A percentile compares a stretch with the other conserved stretches of the same genome.
phyloP scores from a whole-genome alignment of 2,113 vertebrate species.

The Hyla sarda region DNA sequence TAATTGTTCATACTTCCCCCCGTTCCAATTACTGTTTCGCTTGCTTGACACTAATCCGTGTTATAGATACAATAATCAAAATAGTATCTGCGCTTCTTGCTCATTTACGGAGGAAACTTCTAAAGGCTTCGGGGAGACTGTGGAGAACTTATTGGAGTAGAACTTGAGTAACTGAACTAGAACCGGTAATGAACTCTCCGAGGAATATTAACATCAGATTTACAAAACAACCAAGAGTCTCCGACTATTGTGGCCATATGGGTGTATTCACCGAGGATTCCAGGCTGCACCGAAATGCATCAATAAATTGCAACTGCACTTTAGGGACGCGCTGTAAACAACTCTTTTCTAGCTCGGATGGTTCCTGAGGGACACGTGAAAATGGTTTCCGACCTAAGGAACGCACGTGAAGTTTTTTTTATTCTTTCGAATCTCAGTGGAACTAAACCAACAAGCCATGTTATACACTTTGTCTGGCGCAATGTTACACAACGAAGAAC shows the following conservation, averaged over 20 bases:
- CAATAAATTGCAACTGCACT: conserved; percentile 50
- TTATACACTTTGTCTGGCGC: neutral
- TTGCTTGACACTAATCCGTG: conserved; percentile 26
- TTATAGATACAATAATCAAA: conserved; percentile 51
- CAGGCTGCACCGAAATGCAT: neutral
- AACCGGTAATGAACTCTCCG: conserved; percentile 52
- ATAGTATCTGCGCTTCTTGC: conserved; percentile 39
- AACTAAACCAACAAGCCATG: conserved; percentile 36
- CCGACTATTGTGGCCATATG: conserved; percentile 46
- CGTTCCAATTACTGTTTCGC: conserved; percentile 35
- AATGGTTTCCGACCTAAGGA: conserved; percentile 23
- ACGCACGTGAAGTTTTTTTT: conserved; percentile 9
- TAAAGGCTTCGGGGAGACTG: conserved; percentile 27
- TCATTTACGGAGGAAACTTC: conserved; percentile 26
- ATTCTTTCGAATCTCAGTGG: neutral
- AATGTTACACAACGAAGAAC: neutral
- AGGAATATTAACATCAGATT: conserved; percentile 51
- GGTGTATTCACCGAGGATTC: conserved; percentile 44
- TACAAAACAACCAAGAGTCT: neutral
- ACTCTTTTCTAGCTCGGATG: conserved; percentile 12
- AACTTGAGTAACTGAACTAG: conserved; percentile 44
- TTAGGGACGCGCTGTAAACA: conserved; percentile 45
- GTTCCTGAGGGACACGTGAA: conserved; percentile 38
- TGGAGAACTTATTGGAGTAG: conserved; percentile 41
- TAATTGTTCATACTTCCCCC: neutral